phyloP scores from a whole-genome alignment of 2,797 vertebrate species.

The Cheirogaleus major region DNA sequence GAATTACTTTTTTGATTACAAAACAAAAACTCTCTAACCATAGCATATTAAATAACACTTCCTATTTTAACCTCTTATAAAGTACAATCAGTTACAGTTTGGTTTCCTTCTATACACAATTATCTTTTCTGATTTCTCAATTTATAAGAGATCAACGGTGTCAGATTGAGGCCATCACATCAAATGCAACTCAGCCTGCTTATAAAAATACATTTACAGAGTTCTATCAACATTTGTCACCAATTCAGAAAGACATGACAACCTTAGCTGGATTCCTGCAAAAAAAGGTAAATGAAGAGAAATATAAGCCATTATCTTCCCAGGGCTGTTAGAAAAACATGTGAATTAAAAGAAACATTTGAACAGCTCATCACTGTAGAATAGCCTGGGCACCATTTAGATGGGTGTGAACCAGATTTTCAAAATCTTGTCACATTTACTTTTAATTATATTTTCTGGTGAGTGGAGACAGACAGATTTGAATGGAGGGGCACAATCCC shows the following conservation, averaged over 20 bases:
- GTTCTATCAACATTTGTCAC: slow-evolving; percentile 38
- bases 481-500: slow-evolving; percentile 23
- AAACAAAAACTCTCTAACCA: neutral
- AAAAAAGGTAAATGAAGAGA: slow-evolving; percentile 13
- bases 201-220: slow-evolving; percentile 29
- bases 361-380: neutral
- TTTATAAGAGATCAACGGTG: neutral
- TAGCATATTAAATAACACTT: neutral
- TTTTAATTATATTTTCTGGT: slow-evolving; percentile 49
- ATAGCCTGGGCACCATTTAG: neutral
- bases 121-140: slow-evolving; percentile 37
- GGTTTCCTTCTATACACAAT: neutral
- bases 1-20: neutral
- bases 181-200: neutral
- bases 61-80: neutral
- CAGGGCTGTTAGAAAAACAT: neutral
- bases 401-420: slow-evolving; percentile 26
- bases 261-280: neutral
- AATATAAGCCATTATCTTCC: neutral
- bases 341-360: neutral
- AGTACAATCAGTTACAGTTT: neutral
- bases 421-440: slow-evolving; percentile 52
- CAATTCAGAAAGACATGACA: slow-evolving; percentile 40
- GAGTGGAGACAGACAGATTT: slow-evolving; percentile 55
- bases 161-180: neutral